Base-by-base conservation (phyloP, 2,888 invertebrate species). In the Pyralis farinalis region DNA sequence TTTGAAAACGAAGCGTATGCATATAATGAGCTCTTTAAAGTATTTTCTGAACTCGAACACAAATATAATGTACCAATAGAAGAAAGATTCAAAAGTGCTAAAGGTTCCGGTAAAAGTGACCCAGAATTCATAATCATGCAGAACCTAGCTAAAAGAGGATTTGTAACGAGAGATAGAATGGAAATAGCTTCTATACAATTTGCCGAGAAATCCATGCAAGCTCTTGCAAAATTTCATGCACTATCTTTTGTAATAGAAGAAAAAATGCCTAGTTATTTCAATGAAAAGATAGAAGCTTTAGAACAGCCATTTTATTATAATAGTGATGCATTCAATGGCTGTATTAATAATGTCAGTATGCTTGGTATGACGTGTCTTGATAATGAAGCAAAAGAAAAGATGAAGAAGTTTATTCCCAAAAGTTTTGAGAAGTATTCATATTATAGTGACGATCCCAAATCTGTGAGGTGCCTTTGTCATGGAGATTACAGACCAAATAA, bases 121-220 rank as follows among this genome's bases (percentile, higher is more conserved):
- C 38, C 47, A 7, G 58, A 72, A 36, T 56, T 63, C 1, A 65
- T 81, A 1, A 63, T 80, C 34, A 51, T 80, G 22, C 76, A 77
- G 47, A 72, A 80, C 46, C 41, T 79, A 12, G 35, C 47, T 4
- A 64, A 54, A 25, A 56, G 53, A 39, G 74, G 71, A 1, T 82
- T 50, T 40, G 52, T 47, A 40, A 69, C 59, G 12, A 41, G 44
- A 28, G 49, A 63, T 31, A 58, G 71, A 46, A 47, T 54, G 40
- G 53, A 63, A 7, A 53, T 58, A 1, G 47, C 63, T 35, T 41
- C 61, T 0, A 16, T 62, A 1, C 46, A 58, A 27, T 65, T 61
- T 43, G 63, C 63, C 0, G 55, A 65, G 37, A 34, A 57, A 7
- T 49, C 64, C 0, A 37, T 70, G 2, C 46, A 54, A 37, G 52